Evolutionary conservation across 92 coral and sea anemone species (phyloP).

Genomic region (Metridium senile): DNA sequence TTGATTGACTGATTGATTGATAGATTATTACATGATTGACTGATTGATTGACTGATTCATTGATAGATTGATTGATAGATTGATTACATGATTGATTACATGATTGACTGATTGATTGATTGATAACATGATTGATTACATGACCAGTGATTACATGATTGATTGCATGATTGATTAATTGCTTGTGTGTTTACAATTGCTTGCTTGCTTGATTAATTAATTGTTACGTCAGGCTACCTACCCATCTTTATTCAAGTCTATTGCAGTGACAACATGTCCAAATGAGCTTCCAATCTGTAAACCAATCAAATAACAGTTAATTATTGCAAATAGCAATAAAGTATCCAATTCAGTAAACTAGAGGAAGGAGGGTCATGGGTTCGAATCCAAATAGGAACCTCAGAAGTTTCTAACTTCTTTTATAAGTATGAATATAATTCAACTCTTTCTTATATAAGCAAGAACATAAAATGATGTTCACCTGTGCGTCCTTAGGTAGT

Average conservation of each 20-base stretch:
- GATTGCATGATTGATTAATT: no score
- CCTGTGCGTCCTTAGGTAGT: slow-evolving; percentile 47
- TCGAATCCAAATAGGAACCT: no score
- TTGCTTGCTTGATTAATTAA: background rate
- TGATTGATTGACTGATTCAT: background rate
- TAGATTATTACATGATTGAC: no score
- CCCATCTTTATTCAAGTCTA: slow-evolving; percentile 87
- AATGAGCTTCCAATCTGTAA: slow-evolving; percentile 73
- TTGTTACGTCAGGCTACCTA: slow-evolving; percentile 15
- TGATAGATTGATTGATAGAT: background rate
- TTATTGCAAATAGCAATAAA: background rate
- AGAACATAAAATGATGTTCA: no score
- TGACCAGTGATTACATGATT: background rate
- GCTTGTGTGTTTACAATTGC: background rate
- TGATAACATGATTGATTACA: background rate
- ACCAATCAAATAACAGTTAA: background rate
- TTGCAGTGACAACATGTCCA: slow-evolving; percentile 78
- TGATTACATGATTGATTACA: no score
- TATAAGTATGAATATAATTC: no score
- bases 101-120: no score
- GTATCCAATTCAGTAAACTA: background rate
- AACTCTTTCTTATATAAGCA: no score
- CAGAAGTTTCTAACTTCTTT: no score
- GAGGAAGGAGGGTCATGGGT: no score
- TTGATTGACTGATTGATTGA: background rate